phyloP scores from a whole-genome alignment of 2,888 invertebrate species.

The Tupiocoris notatus region DNA sequence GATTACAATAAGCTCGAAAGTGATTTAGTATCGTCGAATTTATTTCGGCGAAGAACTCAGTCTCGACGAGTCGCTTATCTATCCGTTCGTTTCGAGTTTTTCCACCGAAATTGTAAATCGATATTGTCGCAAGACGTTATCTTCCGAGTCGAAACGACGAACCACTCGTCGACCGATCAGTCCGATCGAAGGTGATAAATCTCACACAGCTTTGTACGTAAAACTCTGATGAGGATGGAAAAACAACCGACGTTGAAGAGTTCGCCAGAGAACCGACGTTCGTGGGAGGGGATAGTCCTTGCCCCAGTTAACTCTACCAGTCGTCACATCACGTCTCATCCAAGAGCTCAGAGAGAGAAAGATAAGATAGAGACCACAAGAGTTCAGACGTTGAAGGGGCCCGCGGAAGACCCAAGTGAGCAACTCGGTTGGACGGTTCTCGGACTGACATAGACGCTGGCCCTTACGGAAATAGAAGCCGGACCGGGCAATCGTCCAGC shows the following conservation, averaged over 20 bases:
- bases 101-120: not conserved
- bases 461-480: slow-evolving; percentile 6
- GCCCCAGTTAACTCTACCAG: not conserved
- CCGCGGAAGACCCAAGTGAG: slow-evolving; percentile 1
- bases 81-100: not conserved
- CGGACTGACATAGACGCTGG: not conserved
- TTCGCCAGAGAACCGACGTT: not conserved
- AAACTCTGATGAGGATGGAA: not conserved
- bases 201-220: not conserved
- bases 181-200: not conserved
- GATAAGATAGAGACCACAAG: slow-evolving; percentile 2
- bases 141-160: not conserved
- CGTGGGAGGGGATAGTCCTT: not conserved
- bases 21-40: no score
- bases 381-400: not conserved
- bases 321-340: no score
- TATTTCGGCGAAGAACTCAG: no score
- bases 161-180: not conserved
- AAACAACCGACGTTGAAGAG: not conserved
- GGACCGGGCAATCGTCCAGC: slow-evolving; percentile 8
- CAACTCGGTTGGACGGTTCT: not conserved
- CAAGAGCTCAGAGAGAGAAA: not conserved
- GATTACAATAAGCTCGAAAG: no score
- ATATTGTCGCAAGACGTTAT: not conserved
- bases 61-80: no score